These are phyloP conservation scores for Amphipyra tragopoginis DNA, from an alignment of 2,888 invertebrate species.

Conservation along the genomic window DNA sequence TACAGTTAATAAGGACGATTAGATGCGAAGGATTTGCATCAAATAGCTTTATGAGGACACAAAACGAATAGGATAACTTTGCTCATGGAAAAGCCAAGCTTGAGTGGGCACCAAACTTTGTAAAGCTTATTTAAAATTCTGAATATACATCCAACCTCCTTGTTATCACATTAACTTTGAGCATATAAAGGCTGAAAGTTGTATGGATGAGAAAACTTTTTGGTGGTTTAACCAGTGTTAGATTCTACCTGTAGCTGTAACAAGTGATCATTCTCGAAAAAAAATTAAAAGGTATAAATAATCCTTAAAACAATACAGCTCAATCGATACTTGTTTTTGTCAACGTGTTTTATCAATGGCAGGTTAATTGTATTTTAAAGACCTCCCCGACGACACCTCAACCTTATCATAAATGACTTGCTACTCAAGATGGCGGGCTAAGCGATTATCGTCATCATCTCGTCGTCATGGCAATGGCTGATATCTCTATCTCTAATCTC, in stretches of 20 bases:
- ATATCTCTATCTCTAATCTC: no score
- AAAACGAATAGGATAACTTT: constrained; percentile 11
- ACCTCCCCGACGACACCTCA: constrained; percentile 2
- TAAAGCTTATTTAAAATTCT: no score
- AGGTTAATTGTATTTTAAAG: constrained; percentile 39
- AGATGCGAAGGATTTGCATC: constrained; percentile 22
- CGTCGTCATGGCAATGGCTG: no score
- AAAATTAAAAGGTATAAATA: no score
- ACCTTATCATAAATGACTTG: constrained; percentile 16
- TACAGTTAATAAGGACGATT: constrained; percentile 46
- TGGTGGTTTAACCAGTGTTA: no score
- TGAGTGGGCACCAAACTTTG: no score
- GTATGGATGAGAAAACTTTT: no score
- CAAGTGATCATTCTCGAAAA: no score
- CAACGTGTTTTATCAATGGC: constrained; percentile 10
- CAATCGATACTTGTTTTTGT: constrained; percentile 2
- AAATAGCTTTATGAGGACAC: constrained; percentile 8
- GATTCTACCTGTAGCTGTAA: no score
- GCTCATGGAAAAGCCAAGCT: no score
- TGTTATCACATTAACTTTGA: no score
- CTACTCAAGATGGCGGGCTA: constrained; percentile 14
- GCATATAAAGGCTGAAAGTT: no score
- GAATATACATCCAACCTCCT: not conserved
- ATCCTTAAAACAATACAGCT: not conserved
- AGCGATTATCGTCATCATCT: not conserved